Percentiles rank a stretch among this genome's conserved stretches.
These are phyloP conservation scores for Bombus confusus DNA, from an alignment of 1,140 invertebrate species.

Conservation along the genomic window DNA sequence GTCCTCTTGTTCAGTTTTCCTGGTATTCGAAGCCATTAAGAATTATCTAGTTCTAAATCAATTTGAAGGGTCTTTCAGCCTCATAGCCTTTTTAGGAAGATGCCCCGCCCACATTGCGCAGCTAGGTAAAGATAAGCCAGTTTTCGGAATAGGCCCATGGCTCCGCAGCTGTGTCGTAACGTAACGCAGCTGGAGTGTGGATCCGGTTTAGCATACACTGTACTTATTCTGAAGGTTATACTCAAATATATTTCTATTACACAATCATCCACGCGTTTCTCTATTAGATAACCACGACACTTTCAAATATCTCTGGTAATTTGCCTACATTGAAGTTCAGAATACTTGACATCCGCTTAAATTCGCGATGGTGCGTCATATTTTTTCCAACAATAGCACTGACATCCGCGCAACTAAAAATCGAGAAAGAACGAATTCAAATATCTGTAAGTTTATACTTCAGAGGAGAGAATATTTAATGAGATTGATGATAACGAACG, in stretches of 20 bases:
- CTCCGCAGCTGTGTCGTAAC: too few species aligned
- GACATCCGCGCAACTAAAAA: not conserved
- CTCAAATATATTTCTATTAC: too few species aligned
- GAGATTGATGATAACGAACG: conserved; percentile 38
- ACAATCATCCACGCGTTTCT: too few species aligned
- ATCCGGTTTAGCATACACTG: rapidly evolving
- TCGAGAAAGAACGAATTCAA: not conserved
- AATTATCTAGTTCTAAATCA: too few species aligned
- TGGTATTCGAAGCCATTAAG: rapidly evolving
- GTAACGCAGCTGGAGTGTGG: too few species aligned
- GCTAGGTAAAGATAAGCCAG: rapidly evolving
- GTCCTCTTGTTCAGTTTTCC: rapidly evolving
- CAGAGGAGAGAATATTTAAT: conserved; percentile 21
- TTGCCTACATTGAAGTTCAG: not conserved
- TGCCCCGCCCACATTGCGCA: too few species aligned
- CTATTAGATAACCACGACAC: too few species aligned
- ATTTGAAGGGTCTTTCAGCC: too few species aligned
- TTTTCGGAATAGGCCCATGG: rapidly evolving
- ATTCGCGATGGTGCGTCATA: not conserved
- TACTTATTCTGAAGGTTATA: rapidly evolving
- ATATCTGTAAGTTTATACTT: not conserved
- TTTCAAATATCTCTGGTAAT: not conserved
- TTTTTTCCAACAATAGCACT: too few species aligned
- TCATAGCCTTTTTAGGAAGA: too few species aligned
- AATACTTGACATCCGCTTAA: not conserved